Conservation (phyloP, 2,797 vertebrate genomes). For the Diplodus puntazzo region DNA sequence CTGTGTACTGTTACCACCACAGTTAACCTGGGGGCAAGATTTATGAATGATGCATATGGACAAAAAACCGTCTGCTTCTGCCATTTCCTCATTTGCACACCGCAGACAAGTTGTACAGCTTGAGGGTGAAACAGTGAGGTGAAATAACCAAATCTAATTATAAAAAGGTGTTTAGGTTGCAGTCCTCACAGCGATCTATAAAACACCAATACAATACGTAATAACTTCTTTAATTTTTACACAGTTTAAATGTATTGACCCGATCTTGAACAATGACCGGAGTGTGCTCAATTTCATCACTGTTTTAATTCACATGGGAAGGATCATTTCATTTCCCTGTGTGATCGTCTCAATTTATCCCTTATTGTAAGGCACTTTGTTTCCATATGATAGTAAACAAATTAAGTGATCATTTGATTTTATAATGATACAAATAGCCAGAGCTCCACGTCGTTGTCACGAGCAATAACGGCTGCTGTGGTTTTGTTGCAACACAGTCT, state of each 20-base stretch:
- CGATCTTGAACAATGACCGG: no score
- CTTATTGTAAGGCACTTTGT: neutral
- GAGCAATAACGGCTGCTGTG: neutral
- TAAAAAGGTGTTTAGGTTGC: neutral
- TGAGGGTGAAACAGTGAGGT: neutral
- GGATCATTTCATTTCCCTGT: neutral
- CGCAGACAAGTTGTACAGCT: neutral
- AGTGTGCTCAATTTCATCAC: neutral
- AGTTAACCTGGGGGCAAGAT: no score
- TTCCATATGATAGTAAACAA: neutral
- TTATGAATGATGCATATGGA: no score
- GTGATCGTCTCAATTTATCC: neutral
- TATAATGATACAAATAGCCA: neutral
- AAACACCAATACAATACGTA: no score
- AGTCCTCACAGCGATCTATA: neutral
- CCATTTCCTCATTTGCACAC: neutral
- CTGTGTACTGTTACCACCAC: no score
- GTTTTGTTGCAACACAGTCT: neutral
- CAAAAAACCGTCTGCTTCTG: no score
- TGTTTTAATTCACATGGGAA: neutral
- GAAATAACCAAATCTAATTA: neutral
- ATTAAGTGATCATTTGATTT: neutral
- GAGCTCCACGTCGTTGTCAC: neutral
- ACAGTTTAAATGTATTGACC: no score
- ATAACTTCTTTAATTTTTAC: no score